Evolutionary conservation across 2,888 invertebrate genomes (phyloP), one percentile per base, ranked within the genome.

Genomic region (Platycheirus rosarum): DNA sequence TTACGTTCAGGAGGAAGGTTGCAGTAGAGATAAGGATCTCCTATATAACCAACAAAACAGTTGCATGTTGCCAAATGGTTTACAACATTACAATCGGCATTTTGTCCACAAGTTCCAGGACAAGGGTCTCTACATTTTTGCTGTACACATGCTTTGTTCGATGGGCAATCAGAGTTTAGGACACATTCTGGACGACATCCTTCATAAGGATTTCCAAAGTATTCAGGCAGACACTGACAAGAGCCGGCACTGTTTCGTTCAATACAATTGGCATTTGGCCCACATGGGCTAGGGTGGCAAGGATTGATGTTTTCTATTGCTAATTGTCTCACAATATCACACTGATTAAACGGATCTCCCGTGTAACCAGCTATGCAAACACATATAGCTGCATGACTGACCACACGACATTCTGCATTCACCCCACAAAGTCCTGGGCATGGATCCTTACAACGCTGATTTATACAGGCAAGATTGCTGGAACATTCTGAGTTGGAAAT

Each of bases 81-180:
- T 9, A 95, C 91, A 16, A 95, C 94, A 78, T 92, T 91, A 88
- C 96, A 96, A 80, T 93, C 92, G 4, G 95, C 94, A 87, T 95
- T 94, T 84, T 93, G 91, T 37, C 95, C 95, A 88, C 96, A 96
- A 18, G 93, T 93, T 70, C 95, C 95, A 0, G 94, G 93, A 86
- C 95, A 95, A 18, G 95, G 95, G 88, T 95, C 93, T 87, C 92
- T 92, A 88, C 96, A 96, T 90, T 95, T 95, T 86, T 93, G 94
- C 84, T 93, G 93, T 40, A 94, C 92, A 85, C 96, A 96, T 2
- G 95, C 95, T 87, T 92, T 93, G 87, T 94, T 93, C 40, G 94
- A 93, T 2, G 93, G 91, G 88, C 95, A 95, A 86, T 95, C 95
- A 0, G 94, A 93, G 87, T 94, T 94, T 44, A 93, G 89, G 0